These are phyloP conservation scores for Lissonota sp. DNA, from an alignment of 2,888 invertebrate species.

Conservation along the genomic window DNA sequence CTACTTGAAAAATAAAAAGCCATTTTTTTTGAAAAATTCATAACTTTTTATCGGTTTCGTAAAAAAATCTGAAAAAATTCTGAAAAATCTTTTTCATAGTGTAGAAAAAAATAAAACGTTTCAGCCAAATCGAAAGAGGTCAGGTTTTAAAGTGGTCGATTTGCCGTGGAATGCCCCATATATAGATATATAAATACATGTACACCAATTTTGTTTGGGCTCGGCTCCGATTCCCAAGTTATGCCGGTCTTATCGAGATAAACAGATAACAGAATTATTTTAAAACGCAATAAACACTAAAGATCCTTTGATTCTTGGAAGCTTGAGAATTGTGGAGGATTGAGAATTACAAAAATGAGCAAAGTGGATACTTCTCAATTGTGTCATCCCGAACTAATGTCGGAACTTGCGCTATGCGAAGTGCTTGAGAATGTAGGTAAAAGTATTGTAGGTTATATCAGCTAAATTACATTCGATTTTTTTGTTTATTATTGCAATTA, in stretches of 20 bases:
- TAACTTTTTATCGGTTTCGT: too few relatives aligned
- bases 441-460: constrained; percentile 55
- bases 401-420: constrained; percentile 73
- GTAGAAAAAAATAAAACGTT: too few relatives aligned
- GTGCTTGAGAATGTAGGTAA: constrained; percentile 75
- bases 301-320: background rate
- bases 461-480: background rate
- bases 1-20: too few relatives aligned
- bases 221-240: background rate
- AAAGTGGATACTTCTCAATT: constrained; percentile 53
- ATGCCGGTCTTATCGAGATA: constrained; percentile 25
- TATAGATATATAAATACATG: background rate
- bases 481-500: background rate
- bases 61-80: too few relatives aligned
- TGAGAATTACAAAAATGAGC: constrained; percentile 28
- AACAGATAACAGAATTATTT: background rate
- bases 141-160: too few relatives aligned
- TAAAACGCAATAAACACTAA: background rate
- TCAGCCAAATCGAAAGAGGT: too few relatives aligned
- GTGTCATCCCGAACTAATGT: constrained; percentile 74
- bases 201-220: too few relatives aligned
- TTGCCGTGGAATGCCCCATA: too few relatives aligned
- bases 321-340: too few relatives aligned
- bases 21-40: too few relatives aligned
- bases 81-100: too few relatives aligned